A percentile compares a stretch with the other conserved stretches of the same genome.
These are phyloP conservation scores for Antheraea mylitta DNA, from an alignment of 1,140 invertebrate genomes.

Conservation along the genomic window DNA sequence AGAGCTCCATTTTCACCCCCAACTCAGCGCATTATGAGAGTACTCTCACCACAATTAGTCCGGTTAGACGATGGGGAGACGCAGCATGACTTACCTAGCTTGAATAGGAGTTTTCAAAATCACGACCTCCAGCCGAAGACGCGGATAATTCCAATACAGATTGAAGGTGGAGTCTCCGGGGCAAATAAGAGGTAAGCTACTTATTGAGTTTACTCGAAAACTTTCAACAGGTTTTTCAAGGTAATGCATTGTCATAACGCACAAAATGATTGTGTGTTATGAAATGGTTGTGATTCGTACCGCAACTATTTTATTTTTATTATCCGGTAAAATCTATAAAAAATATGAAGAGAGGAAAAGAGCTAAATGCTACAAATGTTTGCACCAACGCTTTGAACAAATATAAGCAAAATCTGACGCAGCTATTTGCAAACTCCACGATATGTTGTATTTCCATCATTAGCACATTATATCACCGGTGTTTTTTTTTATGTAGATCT, in stretches of 20 bases:
- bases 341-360: too few relatives aligned
- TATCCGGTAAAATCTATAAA: too few relatives aligned
- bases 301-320: too few relatives aligned
- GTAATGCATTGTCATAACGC: background rate
- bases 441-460: constrained; percentile 1
- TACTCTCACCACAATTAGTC: constrained; percentile 71
- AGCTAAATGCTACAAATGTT: background rate
- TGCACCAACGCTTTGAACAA: background rate
- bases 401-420: background rate
- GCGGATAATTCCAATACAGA: constrained; percentile 78
- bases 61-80: constrained; percentile 56
- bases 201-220: background rate
- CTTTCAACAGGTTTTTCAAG: background rate
- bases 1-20: constrained; percentile 57
- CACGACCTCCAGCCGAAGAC: constrained; percentile 67
- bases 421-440: background rate
- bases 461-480: background rate
- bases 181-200: constrained; percentile 60
- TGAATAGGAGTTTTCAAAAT: constrained; percentile 56
- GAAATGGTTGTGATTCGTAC: too few relatives aligned
- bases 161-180: constrained; percentile 64
- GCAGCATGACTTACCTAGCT: constrained; percentile 56
- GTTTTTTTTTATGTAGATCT: background rate
- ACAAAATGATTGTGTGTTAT: too few relatives aligned
- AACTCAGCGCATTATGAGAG: constrained; percentile 73